A percentile compares a stretch with the other conserved stretches of the same genome.
These are phyloP conservation scores for Malurus alboscapulatus DNA, from an alignment of 2,113 vertebrate species.

Conservation along the genomic window DNA sequence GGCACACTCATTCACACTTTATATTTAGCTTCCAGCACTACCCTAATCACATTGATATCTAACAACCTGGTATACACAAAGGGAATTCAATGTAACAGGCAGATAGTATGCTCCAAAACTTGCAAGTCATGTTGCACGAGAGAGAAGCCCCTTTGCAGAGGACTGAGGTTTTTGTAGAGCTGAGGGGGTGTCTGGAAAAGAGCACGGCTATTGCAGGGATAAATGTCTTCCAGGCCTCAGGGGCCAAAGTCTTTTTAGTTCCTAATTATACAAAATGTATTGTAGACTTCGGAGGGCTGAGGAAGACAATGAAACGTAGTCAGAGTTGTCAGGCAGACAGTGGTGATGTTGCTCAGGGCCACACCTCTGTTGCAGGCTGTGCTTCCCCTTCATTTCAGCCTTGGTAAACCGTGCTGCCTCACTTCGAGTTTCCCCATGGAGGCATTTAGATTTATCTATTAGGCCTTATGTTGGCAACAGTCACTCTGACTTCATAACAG, in stretches of 20 bases:
- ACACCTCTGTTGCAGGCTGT: not conserved
- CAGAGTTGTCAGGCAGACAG: not conserved
- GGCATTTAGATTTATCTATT: not conserved
- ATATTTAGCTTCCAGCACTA: not conserved
- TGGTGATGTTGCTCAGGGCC: not conserved
- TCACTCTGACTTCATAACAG: not conserved
- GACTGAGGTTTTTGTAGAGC: accelerated
- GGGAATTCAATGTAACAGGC: not conserved
- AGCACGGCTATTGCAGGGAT: not conserved
- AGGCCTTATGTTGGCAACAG: not conserved
- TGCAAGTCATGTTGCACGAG: not conserved
- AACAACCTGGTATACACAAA: accelerated
- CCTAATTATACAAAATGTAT: not conserved
- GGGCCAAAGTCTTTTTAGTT: not conserved
- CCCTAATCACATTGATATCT: not conserved
- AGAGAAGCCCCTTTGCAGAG: not conserved
- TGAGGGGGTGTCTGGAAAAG: not conserved
- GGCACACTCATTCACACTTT: not conserved
- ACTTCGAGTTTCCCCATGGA: not conserved
- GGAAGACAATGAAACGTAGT: too few relatives aligned
- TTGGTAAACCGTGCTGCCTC: not conserved
- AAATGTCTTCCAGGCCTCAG: not conserved
- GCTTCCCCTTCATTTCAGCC: not conserved
- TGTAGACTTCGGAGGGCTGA: not conserved
- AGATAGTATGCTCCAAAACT: not conserved